Evolutionary conservation across 1,140 invertebrate genomes (phyloP).

Genomic region (Tetramorium parvispinum): DNA sequence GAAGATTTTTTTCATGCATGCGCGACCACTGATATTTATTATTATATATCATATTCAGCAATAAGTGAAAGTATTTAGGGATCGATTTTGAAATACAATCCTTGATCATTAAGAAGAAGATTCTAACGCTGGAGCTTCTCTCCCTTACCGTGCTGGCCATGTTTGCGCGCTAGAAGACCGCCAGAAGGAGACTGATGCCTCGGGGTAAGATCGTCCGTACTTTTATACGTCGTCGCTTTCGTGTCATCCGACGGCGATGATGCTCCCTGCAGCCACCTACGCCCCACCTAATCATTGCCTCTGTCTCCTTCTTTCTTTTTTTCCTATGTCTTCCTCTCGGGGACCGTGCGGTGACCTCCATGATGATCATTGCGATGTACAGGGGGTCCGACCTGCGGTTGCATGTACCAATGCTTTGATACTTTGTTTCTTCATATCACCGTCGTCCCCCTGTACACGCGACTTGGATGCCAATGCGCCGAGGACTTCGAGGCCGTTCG

Average conservation of each 20-base stretch:
- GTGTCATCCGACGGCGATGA: conserved; percentile 70
- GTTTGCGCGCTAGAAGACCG: conserved; percentile 79
- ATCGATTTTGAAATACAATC: background rate
- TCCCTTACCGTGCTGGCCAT: conserved; percentile 82
- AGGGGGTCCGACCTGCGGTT: conserved; percentile 66
- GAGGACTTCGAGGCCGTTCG: conserved; percentile 68
- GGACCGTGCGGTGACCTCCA: conserved; percentile 76
- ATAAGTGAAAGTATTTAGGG: background rate
- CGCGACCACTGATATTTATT: no score
- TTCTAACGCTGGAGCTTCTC: background rate
- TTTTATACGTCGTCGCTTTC: conserved; percentile 81
- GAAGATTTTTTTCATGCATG: no score
- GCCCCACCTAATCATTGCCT: conserved; percentile 52
- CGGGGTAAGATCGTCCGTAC: conserved; percentile 80
- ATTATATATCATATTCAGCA: background rate
- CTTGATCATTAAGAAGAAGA: background rate
- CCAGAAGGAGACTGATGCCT: conserved; percentile 82
- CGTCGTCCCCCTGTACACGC: conserved; percentile 76
- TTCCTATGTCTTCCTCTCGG: conserved; percentile 11
- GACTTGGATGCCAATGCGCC: conserved; percentile 82
- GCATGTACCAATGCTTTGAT: conserved; percentile 53
- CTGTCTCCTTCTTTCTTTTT: conserved; percentile 25
- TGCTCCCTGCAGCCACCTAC: conserved; percentile 73
- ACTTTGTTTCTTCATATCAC: conserved; percentile 81
- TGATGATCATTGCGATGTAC: conserved; percentile 78